Evolutionary conservation across 2,888 invertebrate species (phyloP).

Genomic region (Strigamia maritima): DNA sequence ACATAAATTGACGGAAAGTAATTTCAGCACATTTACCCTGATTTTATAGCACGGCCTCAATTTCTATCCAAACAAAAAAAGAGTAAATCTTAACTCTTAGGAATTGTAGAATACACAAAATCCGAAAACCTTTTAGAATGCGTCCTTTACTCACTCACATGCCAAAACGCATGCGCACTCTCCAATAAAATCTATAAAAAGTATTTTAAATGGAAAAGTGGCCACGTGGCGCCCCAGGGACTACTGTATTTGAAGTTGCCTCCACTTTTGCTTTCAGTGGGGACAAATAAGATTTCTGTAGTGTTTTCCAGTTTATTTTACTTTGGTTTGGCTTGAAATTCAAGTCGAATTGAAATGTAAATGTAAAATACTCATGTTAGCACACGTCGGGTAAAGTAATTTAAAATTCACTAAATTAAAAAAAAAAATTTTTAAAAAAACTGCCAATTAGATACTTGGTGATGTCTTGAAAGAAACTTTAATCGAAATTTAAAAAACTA

Average conservation of each 20-base stretch:
- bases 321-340: not conserved
- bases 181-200: not conserved
- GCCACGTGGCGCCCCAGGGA: not conserved
- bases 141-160: not conserved
- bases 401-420: too few species aligned
- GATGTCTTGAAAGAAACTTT: too few species aligned
- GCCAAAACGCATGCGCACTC: not conserved
- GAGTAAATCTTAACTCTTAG: not conserved
- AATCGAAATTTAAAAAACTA: too few species aligned
- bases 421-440: too few species aligned
- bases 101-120: not conserved
- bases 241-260: not conserved
- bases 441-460: too few species aligned
- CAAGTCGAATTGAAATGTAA: not conserved
- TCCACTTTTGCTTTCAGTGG: not conserved
- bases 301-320: not conserved
- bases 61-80: not conserved
- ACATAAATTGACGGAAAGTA: slow-evolving; percentile 1
- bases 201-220: not conserved
- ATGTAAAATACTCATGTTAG: not conserved
- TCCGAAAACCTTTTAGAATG: not conserved
- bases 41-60: not conserved
- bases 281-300: not conserved
- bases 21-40: not conserved
- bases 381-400: not conserved